Evolutionary conservation across 2,797 vertebrate genomes (phyloP).

Genomic region (Hylomyscus alleni): DNA sequence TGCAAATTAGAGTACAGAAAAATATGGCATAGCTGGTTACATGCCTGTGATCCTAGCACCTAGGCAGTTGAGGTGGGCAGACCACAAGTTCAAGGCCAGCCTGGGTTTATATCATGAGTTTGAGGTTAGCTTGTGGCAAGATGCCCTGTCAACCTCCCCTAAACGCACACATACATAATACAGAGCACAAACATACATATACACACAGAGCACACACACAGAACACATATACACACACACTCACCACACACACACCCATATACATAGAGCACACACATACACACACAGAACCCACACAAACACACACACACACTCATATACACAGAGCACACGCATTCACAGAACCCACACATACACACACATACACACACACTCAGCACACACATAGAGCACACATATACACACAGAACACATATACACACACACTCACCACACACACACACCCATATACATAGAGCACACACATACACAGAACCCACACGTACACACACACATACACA

Average conservation of each 20-base stretch:
- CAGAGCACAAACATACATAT: no score
- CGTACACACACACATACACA: neutral
- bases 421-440: neutral
- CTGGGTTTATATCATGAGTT: neutral
- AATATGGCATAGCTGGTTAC: neutral
- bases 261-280: no score
- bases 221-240: no score
- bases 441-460: no score
- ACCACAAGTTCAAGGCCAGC: neutral
- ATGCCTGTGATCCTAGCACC: neutral
- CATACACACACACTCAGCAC: no score
- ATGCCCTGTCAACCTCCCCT: neutral
- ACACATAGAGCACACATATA: neutral
- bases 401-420: neutral
- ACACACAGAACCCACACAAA: no score
- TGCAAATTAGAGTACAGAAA: neutral
- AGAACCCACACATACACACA: no score
- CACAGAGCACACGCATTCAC: no score
- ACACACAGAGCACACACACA: neutral
- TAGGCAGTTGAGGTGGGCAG: neutral
- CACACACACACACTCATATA: neutral
- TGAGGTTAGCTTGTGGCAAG: neutral
- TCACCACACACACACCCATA: neutral
- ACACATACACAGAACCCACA: no score
- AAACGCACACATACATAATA: neutral